A percentile compares a stretch with the other conserved stretches of the same genome.
phyloP scores from a whole-genome alignment of 2,888 invertebrate genomes.

The Merodon equestris region DNA sequence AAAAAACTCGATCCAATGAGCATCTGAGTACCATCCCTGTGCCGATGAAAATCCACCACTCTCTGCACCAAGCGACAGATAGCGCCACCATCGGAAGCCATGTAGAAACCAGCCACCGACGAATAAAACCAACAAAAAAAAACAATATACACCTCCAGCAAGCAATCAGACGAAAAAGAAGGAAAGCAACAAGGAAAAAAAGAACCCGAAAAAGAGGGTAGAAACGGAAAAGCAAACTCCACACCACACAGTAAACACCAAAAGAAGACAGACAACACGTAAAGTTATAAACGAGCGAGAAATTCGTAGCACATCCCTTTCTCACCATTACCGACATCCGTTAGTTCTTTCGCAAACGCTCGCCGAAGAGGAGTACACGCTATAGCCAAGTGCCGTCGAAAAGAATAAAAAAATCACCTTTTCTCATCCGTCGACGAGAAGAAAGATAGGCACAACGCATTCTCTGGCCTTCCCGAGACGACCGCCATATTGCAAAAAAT shows the following conservation, averaged over 20 bases:
- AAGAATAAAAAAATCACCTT: conserved; percentile 63
- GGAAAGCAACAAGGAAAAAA: not conserved
- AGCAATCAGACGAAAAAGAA: conserved; percentile 1
- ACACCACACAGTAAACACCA: conserved; percentile 16
- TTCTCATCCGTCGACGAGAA: conserved; percentile 64
- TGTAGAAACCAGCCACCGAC: too few species aligned
- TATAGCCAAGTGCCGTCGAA: conserved; percentile 41
- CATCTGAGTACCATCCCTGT: too few species aligned
- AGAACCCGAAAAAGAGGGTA: too few species aligned
- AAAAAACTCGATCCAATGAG: too few species aligned
- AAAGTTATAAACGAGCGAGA: conserved; percentile 66
- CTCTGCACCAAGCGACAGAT: too few species aligned
- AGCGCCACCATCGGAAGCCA: too few species aligned
- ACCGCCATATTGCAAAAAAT: conserved; percentile 71
- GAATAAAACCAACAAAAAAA: too few species aligned
- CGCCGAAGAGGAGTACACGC: conserved; percentile 61
- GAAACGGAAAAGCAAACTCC: conserved; percentile 17
- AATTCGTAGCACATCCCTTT: conserved; percentile 69
- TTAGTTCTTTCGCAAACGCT: conserved; percentile 68
- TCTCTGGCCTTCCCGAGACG: conserved; percentile 41
- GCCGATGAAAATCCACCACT: too few species aligned
- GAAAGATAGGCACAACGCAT: conserved; percentile 68
- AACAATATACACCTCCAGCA: not conserved
- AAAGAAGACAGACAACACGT: conserved; percentile 52
- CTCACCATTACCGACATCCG: conserved; percentile 51